Evolutionary conservation across 2,113 vertebrate species (phyloP).

Genomic region (Pygathrix nemaeus): DNA sequence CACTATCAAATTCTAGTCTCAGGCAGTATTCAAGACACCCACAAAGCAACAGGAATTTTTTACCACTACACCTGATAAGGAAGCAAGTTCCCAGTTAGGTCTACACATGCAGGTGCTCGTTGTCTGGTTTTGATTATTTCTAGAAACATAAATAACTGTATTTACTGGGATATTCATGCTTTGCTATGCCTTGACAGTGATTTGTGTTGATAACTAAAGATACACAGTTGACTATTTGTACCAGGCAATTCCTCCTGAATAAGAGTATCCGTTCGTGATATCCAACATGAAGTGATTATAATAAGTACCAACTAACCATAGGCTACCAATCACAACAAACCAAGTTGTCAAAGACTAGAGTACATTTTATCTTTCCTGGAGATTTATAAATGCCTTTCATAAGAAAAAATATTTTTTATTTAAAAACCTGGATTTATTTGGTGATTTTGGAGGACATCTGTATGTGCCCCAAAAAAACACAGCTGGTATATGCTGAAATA

Average conservation of each 20-base stretch:
- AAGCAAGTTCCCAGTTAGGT: slow-evolving; percentile 44
- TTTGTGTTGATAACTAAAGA: slow-evolving; percentile 13
- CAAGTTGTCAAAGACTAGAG: background rate
- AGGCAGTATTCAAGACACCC: background rate
- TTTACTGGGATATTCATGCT: slow-evolving; percentile 44
- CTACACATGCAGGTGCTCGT: slow-evolving; percentile 31
- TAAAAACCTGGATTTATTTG: background rate
- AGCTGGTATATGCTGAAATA: slow-evolving; percentile 31
- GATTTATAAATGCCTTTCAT: background rate
- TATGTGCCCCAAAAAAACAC: slow-evolving; percentile 13
- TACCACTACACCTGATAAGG: slow-evolving; percentile 35
- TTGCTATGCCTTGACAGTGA: slow-evolving; percentile 6
- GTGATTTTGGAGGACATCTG: slow-evolving; percentile 6
- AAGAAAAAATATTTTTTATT: background rate
- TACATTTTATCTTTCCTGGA: background rate
- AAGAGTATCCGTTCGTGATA: background rate
- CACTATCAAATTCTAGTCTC: slow-evolving; percentile 25
- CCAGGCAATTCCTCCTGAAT: background rate
- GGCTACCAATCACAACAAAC: background rate
- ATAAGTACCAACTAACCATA: background rate
- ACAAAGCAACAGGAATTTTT: slow-evolving; percentile 12
- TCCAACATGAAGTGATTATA: background rate
- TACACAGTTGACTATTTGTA: background rate
- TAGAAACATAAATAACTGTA: slow-evolving; percentile 4
- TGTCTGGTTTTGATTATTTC: slow-evolving; percentile 60